Conservation (phyloP, 2,797 vertebrate genomes). For the Masticophis lateralis region DNA sequence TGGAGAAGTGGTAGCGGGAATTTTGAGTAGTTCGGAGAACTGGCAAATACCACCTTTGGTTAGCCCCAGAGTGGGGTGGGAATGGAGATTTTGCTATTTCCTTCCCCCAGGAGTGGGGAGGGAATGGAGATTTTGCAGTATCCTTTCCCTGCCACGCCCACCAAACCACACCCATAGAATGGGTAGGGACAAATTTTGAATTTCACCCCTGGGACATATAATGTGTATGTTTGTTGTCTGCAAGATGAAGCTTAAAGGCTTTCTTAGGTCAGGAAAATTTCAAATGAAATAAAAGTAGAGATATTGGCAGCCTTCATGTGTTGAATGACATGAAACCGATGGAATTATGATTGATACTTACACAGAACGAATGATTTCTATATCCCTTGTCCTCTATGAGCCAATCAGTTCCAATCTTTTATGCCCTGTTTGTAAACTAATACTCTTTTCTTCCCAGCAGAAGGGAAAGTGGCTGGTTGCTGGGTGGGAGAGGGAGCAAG, state of each 20-base stretch:
- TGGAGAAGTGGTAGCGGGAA: too few species aligned
- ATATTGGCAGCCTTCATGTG: background rate
- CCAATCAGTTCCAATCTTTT: background rate
- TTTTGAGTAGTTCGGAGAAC: too few species aligned
- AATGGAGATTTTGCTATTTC: too few species aligned
- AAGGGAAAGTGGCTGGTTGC: background rate
- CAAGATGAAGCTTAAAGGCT: background rate
- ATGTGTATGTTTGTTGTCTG: background rate
- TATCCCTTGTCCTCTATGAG: background rate
- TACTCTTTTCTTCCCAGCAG: background rate
- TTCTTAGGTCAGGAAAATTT: background rate
- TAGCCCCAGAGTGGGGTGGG: too few species aligned
- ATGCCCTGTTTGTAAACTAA: background rate
- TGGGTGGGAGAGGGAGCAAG: background rate
- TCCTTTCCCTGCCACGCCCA: too few species aligned
- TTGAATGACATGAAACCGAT: background rate
- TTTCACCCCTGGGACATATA: too few species aligned
- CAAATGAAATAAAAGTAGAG: background rate
- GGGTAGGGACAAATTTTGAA: too few species aligned
- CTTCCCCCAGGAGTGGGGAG: too few species aligned
- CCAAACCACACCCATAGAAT: too few species aligned
- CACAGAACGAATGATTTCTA: background rate
- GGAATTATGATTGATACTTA: background rate
- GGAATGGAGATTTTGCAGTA: too few species aligned
- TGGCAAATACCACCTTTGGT: too few species aligned